Base-by-base conservation (phyloP, 2,797 vertebrate genomes). In the Thalassophryne amazonica region DNA sequence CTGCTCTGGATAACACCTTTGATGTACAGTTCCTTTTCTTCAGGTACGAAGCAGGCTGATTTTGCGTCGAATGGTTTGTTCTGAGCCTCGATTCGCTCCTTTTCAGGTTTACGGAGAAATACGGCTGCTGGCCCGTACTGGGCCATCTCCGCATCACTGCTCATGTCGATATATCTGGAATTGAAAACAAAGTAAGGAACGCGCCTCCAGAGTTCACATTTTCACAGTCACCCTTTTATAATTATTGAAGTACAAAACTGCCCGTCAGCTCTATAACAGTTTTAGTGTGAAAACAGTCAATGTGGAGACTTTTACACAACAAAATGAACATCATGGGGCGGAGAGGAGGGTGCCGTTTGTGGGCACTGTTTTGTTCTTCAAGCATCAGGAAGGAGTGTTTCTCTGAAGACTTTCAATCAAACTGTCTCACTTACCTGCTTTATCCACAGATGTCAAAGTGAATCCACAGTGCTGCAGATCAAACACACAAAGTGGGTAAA, bases 11-110 rank as follows among this genome's bases (percentile, higher is more conserved):
- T 88, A 40, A 84, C 86, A 1, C 88, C 93, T 73, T 87, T 93
- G 59, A 84, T 73, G 21, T 93, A 95, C 36, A 92, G 91, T 13
- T 81, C 64, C 60, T 91, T 91, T 0, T 84, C 29, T 12, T 95
- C 88, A 0, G 87, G 83, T 60, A 94, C 93, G 24, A 87, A 96
- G 73, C 92, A 92, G 38, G 90, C 89, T 0, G 91, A 92, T n/a
- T 85, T 93, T 69, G 92, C 91, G 15, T 95, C 93, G n/a, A 95
- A 95, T 0, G 89, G 88, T 11, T 87, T 90, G 64, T 92, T 93
- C 83, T 95, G 93, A 11, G 92, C 90, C 56, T 93, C 91, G 0
- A 80, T 86, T 24, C 92, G 57, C 60, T 95, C 93, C 61, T 88
- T 91, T 68, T 94, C 92, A 0, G 93, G 80, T 51, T 92, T 94